Percentiles rank a stretch among this genome's conserved stretches.
Conservation (phyloP, 2,113 vertebrate species). For the Oophaga pumilio region DNA sequence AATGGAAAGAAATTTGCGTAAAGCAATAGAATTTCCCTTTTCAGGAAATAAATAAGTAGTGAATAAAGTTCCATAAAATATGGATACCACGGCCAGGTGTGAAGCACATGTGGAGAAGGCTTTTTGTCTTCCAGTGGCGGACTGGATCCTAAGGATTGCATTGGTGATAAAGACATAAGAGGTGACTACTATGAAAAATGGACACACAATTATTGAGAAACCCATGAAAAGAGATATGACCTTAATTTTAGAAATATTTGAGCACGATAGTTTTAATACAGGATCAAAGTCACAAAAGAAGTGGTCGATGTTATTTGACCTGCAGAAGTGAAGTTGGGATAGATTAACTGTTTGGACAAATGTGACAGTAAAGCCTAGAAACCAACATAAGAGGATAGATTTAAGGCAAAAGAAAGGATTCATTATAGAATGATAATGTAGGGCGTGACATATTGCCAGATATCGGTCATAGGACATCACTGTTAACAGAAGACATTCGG, state of each 20-base stretch:
- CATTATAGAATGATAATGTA: constrained; percentile 54
- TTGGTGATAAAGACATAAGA: neutral
- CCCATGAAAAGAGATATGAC: neutral
- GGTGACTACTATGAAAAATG: constrained; percentile 35
- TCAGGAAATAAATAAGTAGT: constrained; percentile 15
- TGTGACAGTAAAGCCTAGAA: neutral
- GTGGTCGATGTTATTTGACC: constrained; percentile 27
- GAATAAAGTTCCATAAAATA: constrained; percentile 47
- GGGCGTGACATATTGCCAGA: constrained; percentile 58
- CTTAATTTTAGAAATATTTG: constrained; percentile 20
- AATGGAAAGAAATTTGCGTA: constrained; percentile 56
- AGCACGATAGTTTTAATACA: neutral
- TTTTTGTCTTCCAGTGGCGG: constrained; percentile 6
- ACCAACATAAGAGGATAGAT: constrained; percentile 43
- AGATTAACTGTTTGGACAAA: neutral
- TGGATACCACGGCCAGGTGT: constrained; percentile 30
- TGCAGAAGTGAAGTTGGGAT: neutral
- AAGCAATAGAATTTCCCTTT: neutral
- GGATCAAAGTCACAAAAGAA: constrained; percentile 52
- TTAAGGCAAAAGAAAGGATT: constrained; percentile 3
- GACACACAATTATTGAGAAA: neutral
- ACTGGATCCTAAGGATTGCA: constrained; percentile 8
- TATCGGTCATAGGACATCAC: constrained; percentile 60
- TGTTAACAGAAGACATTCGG: constrained; percentile 52
- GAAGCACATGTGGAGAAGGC: constrained; percentile 40